Evolutionary conservation across 2,797 vertebrate genomes (phyloP).

Genomic region (Alauda arvensis): DNA sequence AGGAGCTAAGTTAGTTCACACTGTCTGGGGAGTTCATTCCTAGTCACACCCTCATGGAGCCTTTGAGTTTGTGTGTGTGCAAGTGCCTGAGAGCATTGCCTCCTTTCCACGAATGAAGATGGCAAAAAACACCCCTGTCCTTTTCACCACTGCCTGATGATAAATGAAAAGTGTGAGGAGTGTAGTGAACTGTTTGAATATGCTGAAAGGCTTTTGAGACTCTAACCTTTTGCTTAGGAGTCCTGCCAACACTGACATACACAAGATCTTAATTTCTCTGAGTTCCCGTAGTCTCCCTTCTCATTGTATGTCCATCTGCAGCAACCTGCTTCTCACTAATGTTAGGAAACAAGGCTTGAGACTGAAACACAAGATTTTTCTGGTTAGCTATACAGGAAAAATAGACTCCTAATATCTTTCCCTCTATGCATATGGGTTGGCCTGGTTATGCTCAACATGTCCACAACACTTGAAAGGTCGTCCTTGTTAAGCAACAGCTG

Average conservation of each 20-base stretch:
- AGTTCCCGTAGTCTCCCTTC: background rate
- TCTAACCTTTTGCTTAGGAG: background rate
- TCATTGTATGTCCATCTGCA: background rate
- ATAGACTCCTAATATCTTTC: background rate
- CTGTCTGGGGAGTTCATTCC: background rate
- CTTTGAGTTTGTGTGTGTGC: background rate
- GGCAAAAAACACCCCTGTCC: background rate
- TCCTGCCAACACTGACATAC: background rate
- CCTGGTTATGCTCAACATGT: background rate
- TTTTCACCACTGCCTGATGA: background rate
- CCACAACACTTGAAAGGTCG: background rate
- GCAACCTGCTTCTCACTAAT: background rate
- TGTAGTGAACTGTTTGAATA: background rate
- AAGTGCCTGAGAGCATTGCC: background rate
- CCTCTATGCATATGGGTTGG: background rate
- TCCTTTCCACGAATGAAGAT: background rate
- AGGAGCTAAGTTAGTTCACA: background rate
- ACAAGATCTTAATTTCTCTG: background rate
- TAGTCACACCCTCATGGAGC: background rate
- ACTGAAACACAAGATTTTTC: background rate
- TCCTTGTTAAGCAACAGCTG: background rate
- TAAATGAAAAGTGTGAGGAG: background rate
- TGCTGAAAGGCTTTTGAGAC: background rate
- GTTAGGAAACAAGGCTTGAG: background rate
- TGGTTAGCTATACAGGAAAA: background rate